Percentiles rank a stretch among this genome's conserved stretches.
Evolutionary conservation across 2,797 vertebrate genomes (phyloP).

Genomic region (Chloroceryle amazona): DNA sequence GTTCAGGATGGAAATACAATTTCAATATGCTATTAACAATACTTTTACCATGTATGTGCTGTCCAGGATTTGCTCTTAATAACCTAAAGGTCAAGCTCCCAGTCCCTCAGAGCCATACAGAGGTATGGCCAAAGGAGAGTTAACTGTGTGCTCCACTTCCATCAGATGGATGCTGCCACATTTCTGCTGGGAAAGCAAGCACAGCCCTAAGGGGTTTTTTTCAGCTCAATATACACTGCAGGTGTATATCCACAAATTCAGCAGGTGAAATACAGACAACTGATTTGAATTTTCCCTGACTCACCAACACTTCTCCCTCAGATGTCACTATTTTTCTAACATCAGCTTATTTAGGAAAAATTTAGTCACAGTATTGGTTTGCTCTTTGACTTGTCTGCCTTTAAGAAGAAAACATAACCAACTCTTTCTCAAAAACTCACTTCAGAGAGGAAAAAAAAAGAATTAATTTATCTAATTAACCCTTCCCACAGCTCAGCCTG

Average conservation of each 20-base stretch:
- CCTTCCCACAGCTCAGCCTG: neutral
- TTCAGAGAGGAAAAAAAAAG: neutral
- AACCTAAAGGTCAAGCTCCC: neutral
- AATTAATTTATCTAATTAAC: neutral
- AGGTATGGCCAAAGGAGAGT: neutral
- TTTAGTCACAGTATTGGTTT: neutral
- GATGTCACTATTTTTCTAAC: neutral
- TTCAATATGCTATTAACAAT: neutral
- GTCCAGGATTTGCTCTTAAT: neutral
- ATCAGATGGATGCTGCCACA: neutral
- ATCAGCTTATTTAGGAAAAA: neutral
- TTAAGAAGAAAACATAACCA: neutral
- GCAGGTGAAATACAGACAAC: neutral
- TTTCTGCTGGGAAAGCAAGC: neutral
- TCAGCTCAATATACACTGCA: neutral
- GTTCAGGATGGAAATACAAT: neutral
- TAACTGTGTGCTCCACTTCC: neutral
- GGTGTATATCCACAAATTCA: neutral
- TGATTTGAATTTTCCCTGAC: neutral
- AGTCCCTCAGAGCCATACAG: neutral
- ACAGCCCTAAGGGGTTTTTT: neutral
- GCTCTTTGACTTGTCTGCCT: neutral
- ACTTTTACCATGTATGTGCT: neutral
- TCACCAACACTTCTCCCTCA: neutral
- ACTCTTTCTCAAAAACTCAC: neutral